phyloP scores from a whole-genome alignment of 2,888 invertebrate species.

The Brachyopa scutellaris region DNA sequence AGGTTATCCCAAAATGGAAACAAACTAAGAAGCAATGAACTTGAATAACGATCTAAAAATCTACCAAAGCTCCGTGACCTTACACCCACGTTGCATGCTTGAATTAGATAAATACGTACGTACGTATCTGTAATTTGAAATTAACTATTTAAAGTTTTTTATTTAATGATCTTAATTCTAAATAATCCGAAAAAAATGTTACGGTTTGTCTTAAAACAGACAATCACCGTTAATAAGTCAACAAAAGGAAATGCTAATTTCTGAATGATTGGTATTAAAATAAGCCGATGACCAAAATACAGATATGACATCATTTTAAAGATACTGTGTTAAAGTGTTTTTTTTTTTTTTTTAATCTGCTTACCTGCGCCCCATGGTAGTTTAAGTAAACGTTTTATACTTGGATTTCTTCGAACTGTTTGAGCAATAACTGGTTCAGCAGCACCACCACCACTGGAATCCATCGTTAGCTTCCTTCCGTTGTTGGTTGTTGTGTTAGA shows the following conservation, averaged over 20 bases:
- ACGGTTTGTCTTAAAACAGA: neutral
- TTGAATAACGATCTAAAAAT: slow-evolving; percentile 19
- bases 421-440: slow-evolving; percentile 77
- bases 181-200: too few species aligned
- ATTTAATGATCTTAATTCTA: neutral
- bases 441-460: slow-evolving; percentile 41
- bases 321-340: slow-evolving; percentile 22
- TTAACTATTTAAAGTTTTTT: neutral
- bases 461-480: slow-evolving; percentile 46
- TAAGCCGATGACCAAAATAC: slow-evolving; percentile 27
- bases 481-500: neutral
- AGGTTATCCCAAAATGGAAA: slow-evolving; percentile 26
- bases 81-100: slow-evolving; percentile 48
- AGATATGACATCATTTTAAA: slow-evolving; percentile 51
- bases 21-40: slow-evolving; percentile 27
- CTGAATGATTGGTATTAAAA: slow-evolving; percentile 22
- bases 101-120: too few species aligned
- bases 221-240: slow-evolving; percentile 7
- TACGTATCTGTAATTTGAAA: too few species aligned
- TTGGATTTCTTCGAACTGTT: slow-evolving; percentile 79
- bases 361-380: slow-evolving; percentile 80
- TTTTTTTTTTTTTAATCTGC: slow-evolving; percentile 37
- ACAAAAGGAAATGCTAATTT: slow-evolving; percentile 50
- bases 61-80: slow-evolving; percentile 26
- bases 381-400: slow-evolving; percentile 79